A percentile compares a stretch with the other conserved stretches of the same genome.
These are phyloP conservation scores for Tyto alba DNA, from an alignment of 2,113 vertebrate genomes.

Conservation along the genomic window DNA sequence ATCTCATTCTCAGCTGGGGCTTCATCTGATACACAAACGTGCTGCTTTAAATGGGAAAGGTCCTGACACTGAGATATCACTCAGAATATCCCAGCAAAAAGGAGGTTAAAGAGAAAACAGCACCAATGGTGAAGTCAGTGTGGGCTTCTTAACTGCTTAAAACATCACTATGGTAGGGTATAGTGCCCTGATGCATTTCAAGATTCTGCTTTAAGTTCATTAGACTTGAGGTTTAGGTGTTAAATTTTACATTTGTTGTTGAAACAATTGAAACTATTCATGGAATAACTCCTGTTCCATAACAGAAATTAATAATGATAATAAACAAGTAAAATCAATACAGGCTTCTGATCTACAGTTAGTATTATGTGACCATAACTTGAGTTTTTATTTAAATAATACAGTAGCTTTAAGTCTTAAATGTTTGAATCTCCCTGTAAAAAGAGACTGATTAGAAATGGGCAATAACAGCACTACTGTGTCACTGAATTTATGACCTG, in stretches of 20 bases:
- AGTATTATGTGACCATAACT: neutral
- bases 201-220: neutral
- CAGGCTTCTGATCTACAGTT: neutral
- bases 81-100: neutral
- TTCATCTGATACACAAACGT: neutral
- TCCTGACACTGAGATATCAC: neutral
- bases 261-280: neutral
- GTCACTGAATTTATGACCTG: neutral
- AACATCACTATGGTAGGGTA: neutral
- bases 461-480: neutral
- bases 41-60: neutral
- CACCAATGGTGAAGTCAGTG: neutral
- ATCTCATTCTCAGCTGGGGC: neutral
- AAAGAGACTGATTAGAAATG: neutral
- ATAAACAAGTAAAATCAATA: neutral
- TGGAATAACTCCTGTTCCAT: neutral
- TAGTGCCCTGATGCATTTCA: neutral
- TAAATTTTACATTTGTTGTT: neutral
- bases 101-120: neutral
- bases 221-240: neutral
- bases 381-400: neutral
- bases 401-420: neutral
- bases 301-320: neutral
- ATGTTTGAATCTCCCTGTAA: neutral
- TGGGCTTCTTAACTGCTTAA: neutral